Conservation (phyloP, 2,113 vertebrate species). For the Sceloporus undulatus region DNA sequence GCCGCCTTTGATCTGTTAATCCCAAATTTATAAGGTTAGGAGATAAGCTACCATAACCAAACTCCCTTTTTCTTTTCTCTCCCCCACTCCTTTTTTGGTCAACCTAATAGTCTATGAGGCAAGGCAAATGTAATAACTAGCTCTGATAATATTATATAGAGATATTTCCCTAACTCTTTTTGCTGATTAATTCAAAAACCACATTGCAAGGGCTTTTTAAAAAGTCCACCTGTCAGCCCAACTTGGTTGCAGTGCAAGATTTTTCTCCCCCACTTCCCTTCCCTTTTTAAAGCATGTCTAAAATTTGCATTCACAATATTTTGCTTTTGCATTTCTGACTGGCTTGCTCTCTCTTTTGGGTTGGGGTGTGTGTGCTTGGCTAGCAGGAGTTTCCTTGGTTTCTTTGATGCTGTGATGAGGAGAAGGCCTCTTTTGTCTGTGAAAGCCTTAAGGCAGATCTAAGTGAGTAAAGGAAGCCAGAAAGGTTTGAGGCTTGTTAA, state of each 20-base stretch:
- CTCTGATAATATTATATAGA: constrained; percentile 71
- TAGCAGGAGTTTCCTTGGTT: constrained; percentile 76
- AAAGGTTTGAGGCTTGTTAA: constrained; percentile 83
- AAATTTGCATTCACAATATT: constrained; percentile 84
- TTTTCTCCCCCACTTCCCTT: neutral
- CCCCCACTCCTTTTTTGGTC: constrained; percentile 86
- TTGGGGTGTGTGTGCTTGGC: neutral
- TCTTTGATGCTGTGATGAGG: constrained; percentile 87
- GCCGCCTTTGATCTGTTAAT: constrained; percentile 99
- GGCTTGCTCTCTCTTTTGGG: constrained; percentile 70
- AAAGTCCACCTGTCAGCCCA: constrained; percentile 66
- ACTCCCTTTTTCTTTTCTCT: constrained; percentile 84
- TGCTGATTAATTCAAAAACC: constrained; percentile 72
- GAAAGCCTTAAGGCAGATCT: constrained; percentile 86
- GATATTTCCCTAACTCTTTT: neutral
- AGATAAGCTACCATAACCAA: constrained; percentile 95
- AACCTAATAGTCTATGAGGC: constrained; percentile 88
- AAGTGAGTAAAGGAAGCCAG: constrained; percentile 78
- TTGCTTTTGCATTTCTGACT: constrained; percentile 84
- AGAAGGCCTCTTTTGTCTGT: constrained; percentile 87
- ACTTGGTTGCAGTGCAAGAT: constrained; percentile 54
- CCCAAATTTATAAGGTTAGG: constrained; percentile 94
- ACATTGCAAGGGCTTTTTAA: constrained; percentile 54
- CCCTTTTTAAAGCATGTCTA: constrained; percentile 58
- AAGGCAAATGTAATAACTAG: constrained; percentile 86